Percentiles rank a stretch among this genome's conserved stretches.
These are phyloP conservation scores for Vireo griseus DNA, from an alignment of 2,797 vertebrate species.

Conservation along the genomic window DNA sequence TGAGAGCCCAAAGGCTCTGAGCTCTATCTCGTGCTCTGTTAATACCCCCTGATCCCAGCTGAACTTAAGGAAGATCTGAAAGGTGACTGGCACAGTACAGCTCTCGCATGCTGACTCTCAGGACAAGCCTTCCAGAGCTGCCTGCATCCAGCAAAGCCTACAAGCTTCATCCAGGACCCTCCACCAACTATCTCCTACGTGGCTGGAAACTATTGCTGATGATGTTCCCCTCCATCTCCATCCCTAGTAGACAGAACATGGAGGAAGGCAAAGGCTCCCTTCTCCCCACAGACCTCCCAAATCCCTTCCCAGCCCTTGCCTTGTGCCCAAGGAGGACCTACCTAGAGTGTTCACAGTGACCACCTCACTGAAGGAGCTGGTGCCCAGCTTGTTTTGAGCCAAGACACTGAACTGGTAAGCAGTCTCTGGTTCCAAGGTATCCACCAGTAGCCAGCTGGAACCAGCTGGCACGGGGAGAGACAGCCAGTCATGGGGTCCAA, in stretches of 20 bases:
- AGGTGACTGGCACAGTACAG: background rate
- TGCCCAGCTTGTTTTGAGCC: slow-evolving; percentile 98
- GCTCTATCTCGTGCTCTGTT: background rate
- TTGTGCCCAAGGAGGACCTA: slow-evolving; percentile 25
- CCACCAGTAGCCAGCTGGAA: slow-evolving; percentile 90
- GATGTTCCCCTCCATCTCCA: background rate
- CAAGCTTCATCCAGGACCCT: background rate
- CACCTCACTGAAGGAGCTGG: slow-evolving; percentile 98
- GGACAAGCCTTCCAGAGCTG: background rate
- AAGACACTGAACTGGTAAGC: slow-evolving; percentile 99
- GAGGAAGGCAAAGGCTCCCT: background rate
- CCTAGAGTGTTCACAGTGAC: slow-evolving; percentile 99
- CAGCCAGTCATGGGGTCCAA: slow-evolving; percentile 97
- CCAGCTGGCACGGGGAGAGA: slow-evolving; percentile 91
- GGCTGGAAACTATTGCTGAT: background rate
- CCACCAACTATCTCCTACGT: fast-evolving
- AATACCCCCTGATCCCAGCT: slow-evolving; percentile 7
- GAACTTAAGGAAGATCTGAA: background rate
- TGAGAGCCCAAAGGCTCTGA: background rate
- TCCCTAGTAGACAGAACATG: fast-evolving
- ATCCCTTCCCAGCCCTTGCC: background rate
- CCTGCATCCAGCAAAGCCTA: background rate
- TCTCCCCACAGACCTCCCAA: background rate
- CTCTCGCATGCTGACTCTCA: background rate
- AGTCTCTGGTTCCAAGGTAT: slow-evolving; percentile 92